Conservation (phyloP, 1,140 invertebrate species). For the Tyrophagus putrescentiae region DNA sequence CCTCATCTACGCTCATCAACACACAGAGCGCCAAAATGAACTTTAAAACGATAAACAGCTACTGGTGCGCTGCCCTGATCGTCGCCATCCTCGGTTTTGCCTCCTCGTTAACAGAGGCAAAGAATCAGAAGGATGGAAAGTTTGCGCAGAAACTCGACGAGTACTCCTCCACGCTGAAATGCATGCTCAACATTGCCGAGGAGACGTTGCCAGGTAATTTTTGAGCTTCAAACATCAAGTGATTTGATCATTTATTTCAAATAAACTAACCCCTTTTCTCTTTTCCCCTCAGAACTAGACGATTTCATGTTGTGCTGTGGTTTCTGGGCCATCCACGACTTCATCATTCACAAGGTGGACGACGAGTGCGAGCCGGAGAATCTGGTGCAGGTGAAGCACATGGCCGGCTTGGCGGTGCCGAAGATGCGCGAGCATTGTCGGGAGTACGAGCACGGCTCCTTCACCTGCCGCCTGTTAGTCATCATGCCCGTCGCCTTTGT, state of each 20-base stretch:
- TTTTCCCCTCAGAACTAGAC: slow-evolving; percentile 2
- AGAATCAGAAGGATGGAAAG: slow-evolving; percentile 13
- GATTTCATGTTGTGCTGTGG: slow-evolving; percentile 13
- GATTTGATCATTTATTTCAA: slow-evolving; percentile 1
- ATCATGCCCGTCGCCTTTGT: slow-evolving; percentile 3
- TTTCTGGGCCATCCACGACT: slow-evolving; percentile 8
- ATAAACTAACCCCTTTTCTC: background rate
- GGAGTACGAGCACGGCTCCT: slow-evolving; percentile 2
- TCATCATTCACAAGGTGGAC: background rate
- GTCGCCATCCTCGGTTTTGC: too few species aligned
- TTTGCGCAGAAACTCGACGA: slow-evolving; percentile 11
- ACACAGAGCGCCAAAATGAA: too few species aligned
- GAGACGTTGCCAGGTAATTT: slow-evolving; percentile 15
- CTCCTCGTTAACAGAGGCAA: too few species aligned
- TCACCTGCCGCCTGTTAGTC: background rate
- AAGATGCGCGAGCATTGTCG: background rate
- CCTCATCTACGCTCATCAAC: too few species aligned
- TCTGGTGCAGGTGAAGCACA: slow-evolving; percentile 1
- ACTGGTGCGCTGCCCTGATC: too few species aligned
- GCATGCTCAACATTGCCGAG: slow-evolving; percentile 16
- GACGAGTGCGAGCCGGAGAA: slow-evolving; percentile 15
- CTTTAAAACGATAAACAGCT: too few species aligned
- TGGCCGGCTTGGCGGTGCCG: background rate
- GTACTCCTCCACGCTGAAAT: slow-evolving; percentile 14
- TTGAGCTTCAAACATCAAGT: background rate